Evolutionary conservation across 2,888 invertebrate species (phyloP).

Genomic region (Boloria euphrosyne): DNA sequence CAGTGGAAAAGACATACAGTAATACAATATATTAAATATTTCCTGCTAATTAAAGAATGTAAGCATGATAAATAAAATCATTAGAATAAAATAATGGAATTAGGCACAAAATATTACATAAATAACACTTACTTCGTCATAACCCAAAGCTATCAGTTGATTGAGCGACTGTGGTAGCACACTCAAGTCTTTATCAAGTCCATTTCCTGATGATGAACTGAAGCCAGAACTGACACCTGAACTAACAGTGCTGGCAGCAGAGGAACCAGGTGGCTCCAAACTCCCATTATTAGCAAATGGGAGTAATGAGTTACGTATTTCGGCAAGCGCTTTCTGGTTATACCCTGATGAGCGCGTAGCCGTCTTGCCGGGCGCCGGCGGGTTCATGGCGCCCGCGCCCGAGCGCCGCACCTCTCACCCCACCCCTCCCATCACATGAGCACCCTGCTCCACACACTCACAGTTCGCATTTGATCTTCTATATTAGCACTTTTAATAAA

Average conservation of each 20-base stretch:
- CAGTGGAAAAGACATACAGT: no score
- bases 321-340: slow-evolving; percentile 93
- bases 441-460: slow-evolving; percentile 61
- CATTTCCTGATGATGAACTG: slow-evolving; percentile 82
- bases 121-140: slow-evolving; percentile 84
- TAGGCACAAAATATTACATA: background rate
- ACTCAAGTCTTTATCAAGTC: slow-evolving; percentile 85
- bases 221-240: slow-evolving; percentile 83
- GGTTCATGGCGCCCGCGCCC: slow-evolving; percentile 84
- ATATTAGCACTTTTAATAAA: slow-evolving; percentile 34
- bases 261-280: slow-evolving; percentile 85
- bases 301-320: slow-evolving; percentile 91
- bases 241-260: slow-evolving; percentile 88
- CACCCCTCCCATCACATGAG: slow-evolving; percentile 78
- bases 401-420: slow-evolving; percentile 81
- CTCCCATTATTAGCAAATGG: slow-evolving; percentile 88
- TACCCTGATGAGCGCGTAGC: slow-evolving; percentile 90
- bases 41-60: no score
- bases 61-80: no score
- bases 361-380: slow-evolving; percentile 84
- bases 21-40: no score
- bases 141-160: slow-evolving; percentile 87
- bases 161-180: slow-evolving; percentile 84
- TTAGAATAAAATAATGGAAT: background rate
- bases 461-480: slow-evolving; percentile 49